Conservation (phyloP, 2,888 invertebrate species). For the Drosophila paracracens region DNA sequence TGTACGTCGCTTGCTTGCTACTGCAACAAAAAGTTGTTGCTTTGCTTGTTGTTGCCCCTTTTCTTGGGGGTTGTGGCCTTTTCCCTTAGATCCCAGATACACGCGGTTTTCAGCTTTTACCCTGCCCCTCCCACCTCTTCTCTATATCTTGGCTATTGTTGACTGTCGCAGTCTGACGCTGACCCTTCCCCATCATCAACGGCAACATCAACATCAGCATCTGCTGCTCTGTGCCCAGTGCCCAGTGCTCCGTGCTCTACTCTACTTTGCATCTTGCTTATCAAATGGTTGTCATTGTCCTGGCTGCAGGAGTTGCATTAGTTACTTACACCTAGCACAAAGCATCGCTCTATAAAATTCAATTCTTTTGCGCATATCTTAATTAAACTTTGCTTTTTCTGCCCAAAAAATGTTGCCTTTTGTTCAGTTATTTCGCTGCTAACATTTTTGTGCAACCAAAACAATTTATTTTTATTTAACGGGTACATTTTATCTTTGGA, state of each 20-base stretch:
- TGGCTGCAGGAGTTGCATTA: conserved; percentile 14
- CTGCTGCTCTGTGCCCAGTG: conserved; percentile 10
- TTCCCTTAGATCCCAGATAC: conserved; percentile 38
- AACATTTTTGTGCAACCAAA: conserved; percentile 2
- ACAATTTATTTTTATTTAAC: not conserved
- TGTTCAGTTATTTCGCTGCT: not conserved
- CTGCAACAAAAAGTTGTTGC: conserved; percentile 34
- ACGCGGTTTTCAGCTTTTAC: conserved; percentile 14
- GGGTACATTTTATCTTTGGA: not conserved
- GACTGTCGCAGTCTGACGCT: conserved; percentile 17
- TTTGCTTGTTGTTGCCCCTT: conserved; percentile 12
- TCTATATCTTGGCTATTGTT: conserved; percentile 15
- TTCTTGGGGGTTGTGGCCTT: conserved; percentile 20
- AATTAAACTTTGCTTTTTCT: not conserved
- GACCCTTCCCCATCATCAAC: conserved; percentile 20
- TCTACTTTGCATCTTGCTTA: conserved; percentile 16
- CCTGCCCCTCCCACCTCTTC: too few species aligned
- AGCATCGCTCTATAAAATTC: not conserved
- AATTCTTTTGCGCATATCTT: conserved; percentile 4
- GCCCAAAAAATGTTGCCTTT: not conserved
- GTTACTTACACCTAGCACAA: conserved; percentile 9
- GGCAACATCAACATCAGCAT: conserved; percentile 11
- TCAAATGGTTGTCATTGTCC: conserved; percentile 39
- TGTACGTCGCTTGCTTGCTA: conserved; percentile 53
- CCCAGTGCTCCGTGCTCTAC: not conserved